Base-by-base conservation (phyloP, 64 coral and sea anemone species). In the Dendrophyllia cribrosa region DNA sequence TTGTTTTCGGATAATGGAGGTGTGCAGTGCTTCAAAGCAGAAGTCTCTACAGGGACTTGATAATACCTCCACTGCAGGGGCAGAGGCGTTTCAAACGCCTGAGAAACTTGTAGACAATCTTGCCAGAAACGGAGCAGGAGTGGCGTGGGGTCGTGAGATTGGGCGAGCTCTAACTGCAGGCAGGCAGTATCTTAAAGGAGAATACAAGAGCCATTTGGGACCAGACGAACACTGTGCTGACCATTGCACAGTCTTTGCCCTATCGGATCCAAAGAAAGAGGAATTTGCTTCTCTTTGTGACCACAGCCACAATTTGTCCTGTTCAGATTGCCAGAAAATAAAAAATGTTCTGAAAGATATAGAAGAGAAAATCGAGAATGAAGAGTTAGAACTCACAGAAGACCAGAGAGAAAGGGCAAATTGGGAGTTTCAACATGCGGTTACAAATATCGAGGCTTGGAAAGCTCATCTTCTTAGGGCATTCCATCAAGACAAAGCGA, bases 161-260 rank as follows among this genome's bases (percentile, higher is more conserved):
- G 34, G 51, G 9, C 79, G 43, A 53, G 25, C 86, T 67, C 53
- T 94, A 67, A 89, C 70, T 14, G 44, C 87, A 4, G 87, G 93
- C 53, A 94, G 83, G 60, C 34, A 66, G 2, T 94, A 88, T 88
- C 76, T 94, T 8, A 94, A 94, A 83, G 56, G 92, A 16, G 44
- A 43, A 77, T 94, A 89, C 43, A 80, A 93, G 59, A 88, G 92
- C 55, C 86, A 81, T 66, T 46, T 94, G 8, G 85, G 92, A 44
- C 92, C 86, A 46, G 75, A 88, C 4, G 92, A 94, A 21, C 85
- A 25, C 9, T 94, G 92, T 76, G 64, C 67, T 19, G 85, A 94
- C 88, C 92, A 94, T 43, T 94, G 76, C 23, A 93, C 75, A 55
- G 66, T 88, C 26, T 93, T 87, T 64, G 92, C 84, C 58, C 82